A percentile compares a stretch with the other conserved stretches of the same genome.
phyloP scores from a whole-genome alignment of 2,797 vertebrate species.

The Pipistrellus pipistrellus region DNA sequence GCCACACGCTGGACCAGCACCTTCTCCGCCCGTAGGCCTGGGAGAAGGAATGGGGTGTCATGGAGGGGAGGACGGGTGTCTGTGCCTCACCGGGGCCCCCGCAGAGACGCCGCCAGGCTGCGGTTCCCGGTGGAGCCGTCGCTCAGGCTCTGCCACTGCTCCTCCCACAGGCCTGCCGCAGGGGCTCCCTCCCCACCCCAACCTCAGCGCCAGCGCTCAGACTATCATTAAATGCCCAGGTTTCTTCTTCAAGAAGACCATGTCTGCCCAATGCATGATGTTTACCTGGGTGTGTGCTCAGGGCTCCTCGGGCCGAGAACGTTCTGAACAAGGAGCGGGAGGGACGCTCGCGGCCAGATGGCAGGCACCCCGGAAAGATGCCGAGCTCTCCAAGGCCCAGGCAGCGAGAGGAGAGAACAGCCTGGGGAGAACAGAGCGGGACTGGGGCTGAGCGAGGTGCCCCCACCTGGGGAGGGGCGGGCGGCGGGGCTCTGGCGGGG shows the following conservation, averaged over 20 bases:
- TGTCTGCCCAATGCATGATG: slow-evolving; percentile 8
- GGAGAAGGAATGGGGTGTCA: not conserved
- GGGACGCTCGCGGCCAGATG: too few relatives aligned
- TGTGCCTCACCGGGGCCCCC: not conserved
- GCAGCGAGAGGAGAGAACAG: not conserved
- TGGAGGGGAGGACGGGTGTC: not conserved
- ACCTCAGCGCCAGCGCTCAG: slow-evolving; percentile 36
- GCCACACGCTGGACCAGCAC: not conserved
- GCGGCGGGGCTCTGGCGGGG: accelerated
- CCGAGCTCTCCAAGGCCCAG: not conserved
- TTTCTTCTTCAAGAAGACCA: slow-evolving; percentile 64
- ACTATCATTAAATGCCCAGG: slow-evolving; percentile 55
- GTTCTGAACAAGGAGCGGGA: not conserved
- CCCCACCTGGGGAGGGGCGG: accelerated
- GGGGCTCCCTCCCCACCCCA: slow-evolving; percentile 66
- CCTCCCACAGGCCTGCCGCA: not conserved
- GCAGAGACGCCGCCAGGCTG: not conserved
- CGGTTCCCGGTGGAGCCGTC: not conserved
- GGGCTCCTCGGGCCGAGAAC: not conserved
- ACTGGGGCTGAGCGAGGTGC: not conserved
- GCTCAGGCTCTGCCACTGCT: not conserved
- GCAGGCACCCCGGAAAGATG: not conserved
- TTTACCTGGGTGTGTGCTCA: slow-evolving; percentile 24
- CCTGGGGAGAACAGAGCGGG: not conserved
- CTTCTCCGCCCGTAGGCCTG: too few relatives aligned